A percentile compares a stretch with the other conserved stretches of the same genome.
These are phyloP conservation scores for Neuroterus valhalla DNA, from an alignment of 1,140 invertebrate species.

Conservation along the genomic window DNA sequence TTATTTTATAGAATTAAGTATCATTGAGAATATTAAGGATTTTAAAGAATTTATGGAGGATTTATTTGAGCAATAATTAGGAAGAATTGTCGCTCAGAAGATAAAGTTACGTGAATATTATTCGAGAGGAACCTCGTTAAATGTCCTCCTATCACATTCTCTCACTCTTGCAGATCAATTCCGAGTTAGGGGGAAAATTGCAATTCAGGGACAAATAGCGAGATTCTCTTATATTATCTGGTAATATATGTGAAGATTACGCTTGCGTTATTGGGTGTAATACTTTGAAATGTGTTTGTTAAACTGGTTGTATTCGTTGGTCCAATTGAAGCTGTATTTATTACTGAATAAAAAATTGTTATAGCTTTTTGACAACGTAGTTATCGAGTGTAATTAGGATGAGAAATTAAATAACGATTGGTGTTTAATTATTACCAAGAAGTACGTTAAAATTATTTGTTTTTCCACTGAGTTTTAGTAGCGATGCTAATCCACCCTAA, in stretches of 20 bases:
- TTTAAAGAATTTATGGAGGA: no score
- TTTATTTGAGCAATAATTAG: no score
- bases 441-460: background rate
- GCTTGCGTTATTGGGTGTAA: background rate
- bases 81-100: no score
- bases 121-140: no score
- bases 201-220: background rate
- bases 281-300: background rate
- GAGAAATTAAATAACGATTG: background rate
- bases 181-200: background rate
- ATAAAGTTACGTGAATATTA: no score
- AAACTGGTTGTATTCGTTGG: background rate
- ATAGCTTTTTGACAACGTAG: slow-evolving; percentile 13
- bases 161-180: background rate
- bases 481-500: no score
- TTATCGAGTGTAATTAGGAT: background rate
- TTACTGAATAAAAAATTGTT: background rate
- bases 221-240: background rate
- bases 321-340: slow-evolving; percentile 2
- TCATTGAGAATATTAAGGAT: no score
- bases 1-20: no score
- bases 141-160: background rate
- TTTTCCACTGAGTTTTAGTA: background rate
- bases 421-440: background rate
- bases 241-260: background rate